Percentiles rank a stretch among this genome's conserved stretches.
phyloP scores from a whole-genome alignment of 2,797 vertebrate genomes.

The Tympanoctomys barrerae region DNA sequence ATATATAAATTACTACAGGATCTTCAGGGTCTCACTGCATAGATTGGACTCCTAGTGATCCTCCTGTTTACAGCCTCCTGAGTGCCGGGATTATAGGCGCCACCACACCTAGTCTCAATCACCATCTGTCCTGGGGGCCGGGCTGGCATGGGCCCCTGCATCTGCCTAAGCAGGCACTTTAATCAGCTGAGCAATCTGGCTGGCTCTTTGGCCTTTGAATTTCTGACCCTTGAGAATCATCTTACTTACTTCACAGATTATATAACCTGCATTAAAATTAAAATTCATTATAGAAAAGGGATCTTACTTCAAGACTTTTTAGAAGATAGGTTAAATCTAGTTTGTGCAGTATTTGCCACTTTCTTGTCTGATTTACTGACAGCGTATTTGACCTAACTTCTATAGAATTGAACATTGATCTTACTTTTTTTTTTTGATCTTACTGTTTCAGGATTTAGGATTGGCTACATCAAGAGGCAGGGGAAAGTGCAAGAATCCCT shows the following conservation, averaged over 20 bases:
- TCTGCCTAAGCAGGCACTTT: no score
- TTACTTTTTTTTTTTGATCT: conserved; percentile 2
- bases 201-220: background rate
- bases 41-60: no score
- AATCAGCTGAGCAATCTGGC: no score
- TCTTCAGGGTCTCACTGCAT: no score
- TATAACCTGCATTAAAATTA: background rate
- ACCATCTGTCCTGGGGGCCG: no score
- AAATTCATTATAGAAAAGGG: background rate
- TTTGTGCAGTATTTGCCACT: background rate
- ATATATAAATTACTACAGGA: no score
- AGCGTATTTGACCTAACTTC: conserved; percentile 38
- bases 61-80: no score
- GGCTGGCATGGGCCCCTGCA: no score
- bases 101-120: no score
- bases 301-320: conserved; percentile 10
- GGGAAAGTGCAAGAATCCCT: conserved; percentile 96
- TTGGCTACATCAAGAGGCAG: conserved; percentile 96
- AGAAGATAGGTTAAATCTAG: conserved; percentile 36
- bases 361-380: conserved; percentile 1
- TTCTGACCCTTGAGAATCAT: conserved; percentile 19
- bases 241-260: conserved; percentile 34
- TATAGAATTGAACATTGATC: conserved; percentile 31
- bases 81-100: no score
- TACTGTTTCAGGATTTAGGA: conserved; percentile 93